A percentile compares a stretch with the other conserved stretches of the same genome.
phyloP scores from a whole-genome alignment of 2,113 vertebrate species.

The Paradoxurus hermaphroditus region DNA sequence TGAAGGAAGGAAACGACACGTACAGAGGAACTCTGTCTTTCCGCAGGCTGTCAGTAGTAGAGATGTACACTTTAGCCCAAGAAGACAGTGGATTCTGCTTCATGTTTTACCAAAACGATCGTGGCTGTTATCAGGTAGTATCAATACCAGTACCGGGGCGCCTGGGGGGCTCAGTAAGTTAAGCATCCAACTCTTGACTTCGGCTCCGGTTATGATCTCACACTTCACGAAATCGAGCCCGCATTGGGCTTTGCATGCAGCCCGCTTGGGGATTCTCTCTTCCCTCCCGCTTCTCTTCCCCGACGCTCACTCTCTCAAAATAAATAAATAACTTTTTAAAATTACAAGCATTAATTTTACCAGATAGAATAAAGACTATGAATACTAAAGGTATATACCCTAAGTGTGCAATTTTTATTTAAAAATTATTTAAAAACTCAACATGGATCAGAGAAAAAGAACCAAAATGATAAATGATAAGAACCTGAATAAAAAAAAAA shows the following conservation, averaged over 20 bases:
- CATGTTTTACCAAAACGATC: background rate
- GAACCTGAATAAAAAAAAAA: background rate
- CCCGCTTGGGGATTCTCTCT: too few species aligned
- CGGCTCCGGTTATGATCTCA: too few species aligned
- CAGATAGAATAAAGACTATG: background rate
- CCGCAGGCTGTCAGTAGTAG: background rate
- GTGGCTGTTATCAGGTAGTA: background rate
- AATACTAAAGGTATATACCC: background rate
- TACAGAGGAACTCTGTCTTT: conserved; percentile 34
- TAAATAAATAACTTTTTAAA: too few species aligned
- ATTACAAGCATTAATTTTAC: background rate
- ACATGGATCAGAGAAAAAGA: background rate
- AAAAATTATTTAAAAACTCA: background rate
- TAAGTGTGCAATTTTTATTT: background rate
- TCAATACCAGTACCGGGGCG: background rate
- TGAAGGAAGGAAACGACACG: conserved; percentile 59
- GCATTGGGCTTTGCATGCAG: too few species aligned
- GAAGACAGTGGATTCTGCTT: background rate
- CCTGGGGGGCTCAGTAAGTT: too few species aligned
- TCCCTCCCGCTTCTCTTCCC: too few species aligned
- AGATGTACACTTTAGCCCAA: background rate
- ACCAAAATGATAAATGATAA: background rate
- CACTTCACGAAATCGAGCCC: too few species aligned
- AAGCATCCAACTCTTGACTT: too few species aligned
- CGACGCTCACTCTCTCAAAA: too few species aligned